Conservation (phyloP, 2,888 invertebrate species). For the Exocentrus adspersus region DNA sequence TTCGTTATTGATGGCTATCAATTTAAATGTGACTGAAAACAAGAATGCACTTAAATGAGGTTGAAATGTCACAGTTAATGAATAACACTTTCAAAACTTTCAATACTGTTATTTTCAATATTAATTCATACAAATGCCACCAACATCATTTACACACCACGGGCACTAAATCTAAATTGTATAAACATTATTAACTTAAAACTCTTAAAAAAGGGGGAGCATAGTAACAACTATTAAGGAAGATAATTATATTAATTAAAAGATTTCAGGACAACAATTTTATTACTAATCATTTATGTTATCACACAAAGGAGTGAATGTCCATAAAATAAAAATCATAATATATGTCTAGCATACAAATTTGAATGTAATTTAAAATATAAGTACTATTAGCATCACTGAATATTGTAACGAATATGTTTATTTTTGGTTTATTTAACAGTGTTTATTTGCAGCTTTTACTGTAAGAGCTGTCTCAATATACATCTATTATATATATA, state of each 20-base stretch:
- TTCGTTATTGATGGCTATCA: no score
- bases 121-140: slow-evolving; percentile 1
- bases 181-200: not conserved
- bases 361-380: not conserved
- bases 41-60: no score
- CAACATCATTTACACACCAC: not conserved
- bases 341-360: not conserved
- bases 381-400: not conserved
- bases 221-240: not conserved
- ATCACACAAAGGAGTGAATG: not conserved
- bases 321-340: not conserved
- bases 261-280: not conserved
- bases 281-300: not conserved
- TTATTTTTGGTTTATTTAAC: not conserved
- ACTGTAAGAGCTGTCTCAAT: not conserved
- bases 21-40: no score
- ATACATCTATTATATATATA: no score
- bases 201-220: not conserved
- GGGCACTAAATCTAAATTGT: not conserved
- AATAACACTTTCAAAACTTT: not conserved
- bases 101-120: slow-evolving; percentile 1
- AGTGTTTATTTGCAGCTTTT: not conserved
- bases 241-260: slow-evolving; percentile 1
- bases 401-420: no score
- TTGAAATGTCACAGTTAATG: not conserved